Percentiles rank a stretch among this genome's conserved stretches.
Conservation (phyloP, 2,797 vertebrate genomes). For the Chaenodraco wilsoni region DNA sequence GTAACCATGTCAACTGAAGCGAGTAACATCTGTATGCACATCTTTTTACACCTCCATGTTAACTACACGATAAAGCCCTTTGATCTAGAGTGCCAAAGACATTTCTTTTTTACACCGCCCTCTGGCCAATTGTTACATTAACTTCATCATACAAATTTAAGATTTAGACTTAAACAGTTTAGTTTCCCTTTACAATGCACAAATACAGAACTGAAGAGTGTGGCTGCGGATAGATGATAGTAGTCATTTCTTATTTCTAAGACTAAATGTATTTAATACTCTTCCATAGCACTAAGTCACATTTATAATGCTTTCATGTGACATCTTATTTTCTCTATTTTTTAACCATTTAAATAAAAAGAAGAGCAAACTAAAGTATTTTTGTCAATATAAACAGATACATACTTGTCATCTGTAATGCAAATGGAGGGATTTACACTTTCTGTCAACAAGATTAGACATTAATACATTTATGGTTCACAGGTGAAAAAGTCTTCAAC, state of each 20-base stretch:
- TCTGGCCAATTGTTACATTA: too few species aligned
- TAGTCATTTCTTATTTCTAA: too few species aligned
- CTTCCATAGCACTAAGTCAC: background rate
- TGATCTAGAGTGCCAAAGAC: background rate
- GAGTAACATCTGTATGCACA: too few species aligned
- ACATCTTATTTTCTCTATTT: background rate
- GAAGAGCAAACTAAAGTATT: background rate
- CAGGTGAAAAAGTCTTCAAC: conserved; percentile 52
- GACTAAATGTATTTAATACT: background rate
- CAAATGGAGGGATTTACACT: conserved; percentile 16
- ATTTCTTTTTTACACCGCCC: too few species aligned
- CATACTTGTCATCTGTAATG: background rate
- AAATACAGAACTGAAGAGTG: too few species aligned
- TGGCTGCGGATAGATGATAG: too few species aligned
- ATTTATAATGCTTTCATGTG: background rate
- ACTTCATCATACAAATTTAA: too few species aligned
- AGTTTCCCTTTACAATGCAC: too few species aligned
- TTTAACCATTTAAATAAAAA: background rate
- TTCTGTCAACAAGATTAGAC: background rate
- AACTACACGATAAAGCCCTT: background rate
- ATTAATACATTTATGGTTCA: conserved; percentile 41
- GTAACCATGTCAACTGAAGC: too few species aligned
- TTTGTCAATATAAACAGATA: background rate
- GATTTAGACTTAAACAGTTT: too few species aligned
- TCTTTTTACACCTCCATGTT: background rate